A percentile compares a stretch with the other conserved stretches of the same genome.
Evolutionary conservation across 2,888 invertebrate genomes (phyloP).

Genomic region (Phytoseiulus persimilis): DNA sequence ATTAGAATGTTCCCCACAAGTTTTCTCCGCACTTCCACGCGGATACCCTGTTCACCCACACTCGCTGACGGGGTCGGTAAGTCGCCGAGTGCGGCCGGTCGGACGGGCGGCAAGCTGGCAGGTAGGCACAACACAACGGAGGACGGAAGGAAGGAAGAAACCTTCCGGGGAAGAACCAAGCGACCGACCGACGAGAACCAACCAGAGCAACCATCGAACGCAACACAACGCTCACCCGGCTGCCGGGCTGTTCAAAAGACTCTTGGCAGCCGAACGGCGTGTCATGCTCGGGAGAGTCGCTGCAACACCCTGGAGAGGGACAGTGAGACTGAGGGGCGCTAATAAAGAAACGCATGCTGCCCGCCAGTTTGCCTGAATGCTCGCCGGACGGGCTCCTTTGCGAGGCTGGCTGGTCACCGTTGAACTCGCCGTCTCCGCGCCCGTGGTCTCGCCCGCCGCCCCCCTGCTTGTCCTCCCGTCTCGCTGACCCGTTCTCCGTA

Average conservation of each 20-base stretch:
- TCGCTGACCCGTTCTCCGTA: not conserved
- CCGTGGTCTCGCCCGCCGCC: not conserved
- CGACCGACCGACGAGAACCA: not conserved
- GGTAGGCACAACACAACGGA: not conserved
- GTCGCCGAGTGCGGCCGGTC: not conserved
- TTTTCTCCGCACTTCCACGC: not conserved
- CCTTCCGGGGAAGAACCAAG: not conserved
- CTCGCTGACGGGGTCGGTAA: not conserved
- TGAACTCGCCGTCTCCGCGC: not conserved
- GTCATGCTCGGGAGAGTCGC: constrained; percentile 5
- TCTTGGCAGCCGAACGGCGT: not conserved
- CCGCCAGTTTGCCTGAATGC: not conserved
- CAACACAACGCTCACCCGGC: constrained; percentile 5
- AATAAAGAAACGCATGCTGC: not conserved
- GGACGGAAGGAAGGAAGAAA: not conserved
- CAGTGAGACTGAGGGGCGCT: constrained; percentile 5
- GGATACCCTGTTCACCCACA: not conserved
- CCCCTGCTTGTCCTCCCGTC: not conserved
- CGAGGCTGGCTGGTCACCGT: not conserved
- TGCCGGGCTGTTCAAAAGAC: not conserved
- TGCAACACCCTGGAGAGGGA: constrained; percentile 5
- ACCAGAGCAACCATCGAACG: not conserved
- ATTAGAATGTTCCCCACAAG: not conserved
- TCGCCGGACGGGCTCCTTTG: not conserved
- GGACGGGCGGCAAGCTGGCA: not conserved